Conservation (phyloP, 2,888 invertebrate species). For the Limulus polyphemus region DNA sequence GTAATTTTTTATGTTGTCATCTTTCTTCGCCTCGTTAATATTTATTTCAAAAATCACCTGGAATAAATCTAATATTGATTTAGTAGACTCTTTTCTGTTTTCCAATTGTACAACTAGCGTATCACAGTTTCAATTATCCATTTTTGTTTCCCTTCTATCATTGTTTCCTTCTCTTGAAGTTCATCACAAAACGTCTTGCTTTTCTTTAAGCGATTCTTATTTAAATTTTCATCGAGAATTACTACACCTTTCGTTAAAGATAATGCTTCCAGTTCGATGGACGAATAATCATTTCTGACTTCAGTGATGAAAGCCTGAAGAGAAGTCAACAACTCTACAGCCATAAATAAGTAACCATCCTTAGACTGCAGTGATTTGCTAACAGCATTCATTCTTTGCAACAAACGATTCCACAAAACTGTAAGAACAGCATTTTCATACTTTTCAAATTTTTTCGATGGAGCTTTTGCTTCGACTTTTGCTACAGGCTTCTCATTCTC, state of each 20-base stretch:
- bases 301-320: neutral
- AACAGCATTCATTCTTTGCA: neutral
- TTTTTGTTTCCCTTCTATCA: neutral
- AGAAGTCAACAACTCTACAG: neutral
- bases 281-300: neutral
- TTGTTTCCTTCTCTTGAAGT: neutral
- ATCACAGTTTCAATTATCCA: neutral
- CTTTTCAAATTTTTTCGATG: slow-evolving; percentile 1
- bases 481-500: too few species aligned
- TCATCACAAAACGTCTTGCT: too few species aligned
- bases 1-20: neutral
- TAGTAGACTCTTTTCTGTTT: too few species aligned
- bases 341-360: neutral
- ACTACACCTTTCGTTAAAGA: too few species aligned
- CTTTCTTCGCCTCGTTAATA: too few species aligned
- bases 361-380: neutral
- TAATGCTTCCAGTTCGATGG: too few species aligned
- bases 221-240: too few species aligned
- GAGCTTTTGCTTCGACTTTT: too few species aligned
- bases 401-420: neutral
- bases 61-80: too few species aligned
- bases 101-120: too few species aligned
- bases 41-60: too few species aligned
- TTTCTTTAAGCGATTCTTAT: too few species aligned
- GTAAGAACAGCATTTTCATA: neutral